Conservation (phyloP, 1,140 invertebrate species). For the Cydia splendana region DNA sequence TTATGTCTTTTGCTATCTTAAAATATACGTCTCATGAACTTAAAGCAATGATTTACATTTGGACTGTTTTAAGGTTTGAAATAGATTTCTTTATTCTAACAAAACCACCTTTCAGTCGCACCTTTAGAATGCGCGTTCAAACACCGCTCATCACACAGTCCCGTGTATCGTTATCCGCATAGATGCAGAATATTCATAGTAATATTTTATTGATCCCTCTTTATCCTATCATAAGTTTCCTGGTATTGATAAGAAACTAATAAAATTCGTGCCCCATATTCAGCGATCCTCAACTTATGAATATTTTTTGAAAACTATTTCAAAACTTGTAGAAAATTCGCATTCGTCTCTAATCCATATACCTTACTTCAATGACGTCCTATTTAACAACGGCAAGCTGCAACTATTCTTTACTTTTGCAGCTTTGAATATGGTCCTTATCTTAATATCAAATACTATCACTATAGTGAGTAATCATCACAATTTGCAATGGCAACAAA, state of each 20-base stretch:
- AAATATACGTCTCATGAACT: slow-evolving; percentile 47
- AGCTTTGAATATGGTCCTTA: slow-evolving; percentile 43
- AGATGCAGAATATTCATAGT: slow-evolving; percentile 49
- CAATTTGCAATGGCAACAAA: slow-evolving; percentile 50
- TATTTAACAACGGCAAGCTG: slow-evolving; percentile 48
- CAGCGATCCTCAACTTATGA: slow-evolving; percentile 39
- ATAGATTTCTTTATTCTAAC: slow-evolving; percentile 59
- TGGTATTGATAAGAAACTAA: slow-evolving; percentile 47
- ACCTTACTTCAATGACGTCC: slow-evolving; percentile 41
- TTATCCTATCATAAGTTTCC: slow-evolving; percentile 63
- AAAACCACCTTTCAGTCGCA: slow-evolving; percentile 4
- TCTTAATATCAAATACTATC: slow-evolving; percentile 47
- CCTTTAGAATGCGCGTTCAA: slow-evolving; percentile 16
- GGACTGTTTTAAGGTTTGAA: slow-evolving; percentile 68
- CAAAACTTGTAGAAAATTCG: slow-evolving; percentile 66
- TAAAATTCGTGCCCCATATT: slow-evolving; percentile 39
- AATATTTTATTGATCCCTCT: slow-evolving; percentile 67
- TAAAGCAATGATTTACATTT: slow-evolving; percentile 50
- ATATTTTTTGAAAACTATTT: slow-evolving; percentile 61
- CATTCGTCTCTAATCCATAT: slow-evolving; percentile 33
- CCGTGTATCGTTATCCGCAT: slow-evolving; percentile 32
- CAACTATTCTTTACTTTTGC: slow-evolving; percentile 37
- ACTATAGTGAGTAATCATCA: slow-evolving; percentile 53
- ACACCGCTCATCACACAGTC: neutral
- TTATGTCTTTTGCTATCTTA: slow-evolving; percentile 57